Conservation (phyloP, 2,888 invertebrate species). For the Platycheirus rosarum region DNA sequence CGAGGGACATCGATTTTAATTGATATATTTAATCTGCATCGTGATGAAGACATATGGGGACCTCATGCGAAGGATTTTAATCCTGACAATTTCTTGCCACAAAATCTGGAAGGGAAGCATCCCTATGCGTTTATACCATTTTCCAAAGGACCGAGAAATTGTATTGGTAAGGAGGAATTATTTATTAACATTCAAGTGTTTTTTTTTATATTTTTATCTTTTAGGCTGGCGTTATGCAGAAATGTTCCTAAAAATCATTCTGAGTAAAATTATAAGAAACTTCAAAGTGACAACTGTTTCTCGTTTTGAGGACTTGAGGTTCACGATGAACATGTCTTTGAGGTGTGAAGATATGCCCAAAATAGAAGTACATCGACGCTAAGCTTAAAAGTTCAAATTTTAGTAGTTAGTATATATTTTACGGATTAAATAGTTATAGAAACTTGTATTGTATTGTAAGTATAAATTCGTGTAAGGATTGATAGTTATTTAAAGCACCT, state of each 20-base stretch:
- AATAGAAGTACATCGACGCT: conserved; percentile 68
- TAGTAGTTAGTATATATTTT: too few relatives aligned
- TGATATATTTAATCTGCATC: conserved; percentile 76
- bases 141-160: conserved; percentile 76
- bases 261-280: conserved; percentile 73
- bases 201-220: conserved; percentile 8
- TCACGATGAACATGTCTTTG: conserved; percentile 76
- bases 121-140: conserved; percentile 77
- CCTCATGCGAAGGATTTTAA: conserved; percentile 75
- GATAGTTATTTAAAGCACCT: too few relatives aligned
- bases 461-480: too few relatives aligned
- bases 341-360: conserved; percentile 74
- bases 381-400: neutral
- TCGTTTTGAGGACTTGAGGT: conserved; percentile 75
- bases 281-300: conserved; percentile 75
- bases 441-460: too few relatives aligned
- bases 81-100: conserved; percentile 77
- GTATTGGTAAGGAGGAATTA: conserved; percentile 72
- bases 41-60: conserved; percentile 76
- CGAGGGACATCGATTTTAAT: conserved; percentile 75
- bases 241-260: conserved; percentile 75
- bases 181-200: neutral
- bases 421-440: too few relatives aligned
- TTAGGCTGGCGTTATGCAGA: conserved; percentile 77
- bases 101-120: conserved; percentile 75